phyloP scores from a whole-genome alignment of 2,888 invertebrate species.

The Scaptodrosophila latifasciaeformis region DNA sequence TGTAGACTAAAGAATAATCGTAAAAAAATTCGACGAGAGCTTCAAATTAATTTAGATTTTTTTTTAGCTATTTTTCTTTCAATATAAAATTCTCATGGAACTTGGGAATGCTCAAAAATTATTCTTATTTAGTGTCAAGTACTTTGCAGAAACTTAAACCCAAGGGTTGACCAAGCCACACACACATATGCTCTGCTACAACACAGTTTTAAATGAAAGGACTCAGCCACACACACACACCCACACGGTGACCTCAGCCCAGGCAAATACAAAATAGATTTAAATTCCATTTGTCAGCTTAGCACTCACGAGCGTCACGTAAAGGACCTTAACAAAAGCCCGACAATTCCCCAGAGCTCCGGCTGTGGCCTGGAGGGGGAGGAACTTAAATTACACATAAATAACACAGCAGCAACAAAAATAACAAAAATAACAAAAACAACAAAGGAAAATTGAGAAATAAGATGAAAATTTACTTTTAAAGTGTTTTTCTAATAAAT shows the following conservation, averaged over 20 bases:
- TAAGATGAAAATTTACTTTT: constrained; percentile 55
- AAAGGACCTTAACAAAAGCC: constrained; percentile 7
- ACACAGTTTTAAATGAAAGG: too few species aligned
- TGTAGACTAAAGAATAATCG: too few species aligned
- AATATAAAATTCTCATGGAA: too few species aligned
- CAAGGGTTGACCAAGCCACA: neutral
- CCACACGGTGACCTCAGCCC: constrained; percentile 37
- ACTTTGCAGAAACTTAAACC: neutral
- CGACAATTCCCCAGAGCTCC: constrained; percentile 44
- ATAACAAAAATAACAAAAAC: neutral
- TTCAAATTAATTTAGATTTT: too few species aligned
- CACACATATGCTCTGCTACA: neutral
- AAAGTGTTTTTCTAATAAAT: constrained; percentile 62
- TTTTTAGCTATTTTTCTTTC: too few species aligned
- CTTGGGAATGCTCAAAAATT: too few species aligned
- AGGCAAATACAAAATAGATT: constrained; percentile 64
- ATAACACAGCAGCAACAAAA: constrained; percentile 3
- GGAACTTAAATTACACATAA: constrained; percentile 18
- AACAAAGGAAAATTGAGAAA: constrained; percentile 1
- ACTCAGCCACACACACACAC: constrained; percentile 34
- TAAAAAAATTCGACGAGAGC: too few species aligned
- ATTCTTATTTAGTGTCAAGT: too few species aligned
- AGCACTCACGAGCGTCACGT: constrained; percentile 42
- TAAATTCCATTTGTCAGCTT: constrained; percentile 63
- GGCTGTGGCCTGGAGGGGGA: constrained; percentile 11